phyloP scores from a whole-genome alignment of 1,140 invertebrate species.

The Monochamus saltuarius region DNA sequence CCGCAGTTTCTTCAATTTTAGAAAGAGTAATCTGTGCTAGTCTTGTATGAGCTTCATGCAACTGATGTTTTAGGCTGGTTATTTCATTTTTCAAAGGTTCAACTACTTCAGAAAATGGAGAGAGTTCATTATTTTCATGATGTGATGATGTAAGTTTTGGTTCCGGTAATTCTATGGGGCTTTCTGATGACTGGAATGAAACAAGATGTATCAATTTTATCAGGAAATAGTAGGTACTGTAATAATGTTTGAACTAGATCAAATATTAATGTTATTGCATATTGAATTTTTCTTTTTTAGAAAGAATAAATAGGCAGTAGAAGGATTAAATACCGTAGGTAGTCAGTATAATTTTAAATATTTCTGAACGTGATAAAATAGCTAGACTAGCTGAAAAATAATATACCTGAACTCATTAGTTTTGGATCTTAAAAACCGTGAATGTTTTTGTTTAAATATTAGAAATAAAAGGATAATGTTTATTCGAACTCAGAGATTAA shows the following conservation, averaged over 20 bases:
- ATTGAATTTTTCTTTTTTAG: too few relatives aligned
- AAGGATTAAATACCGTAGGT: too few relatives aligned
- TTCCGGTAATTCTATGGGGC: conserved; percentile 49
- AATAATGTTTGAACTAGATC: background rate
- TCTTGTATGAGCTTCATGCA: conserved; percentile 57
- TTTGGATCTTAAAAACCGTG: too few relatives aligned
- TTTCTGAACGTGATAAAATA: too few relatives aligned
- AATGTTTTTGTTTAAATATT: background rate
- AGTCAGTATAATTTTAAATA: too few relatives aligned
- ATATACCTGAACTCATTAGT: too few relatives aligned
- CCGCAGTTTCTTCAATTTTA: conserved; percentile 36
- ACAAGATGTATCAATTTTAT: background rate
- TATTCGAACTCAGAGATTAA: too few relatives aligned
- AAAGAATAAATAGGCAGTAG: too few relatives aligned
- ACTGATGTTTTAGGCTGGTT: conserved; percentile 55
- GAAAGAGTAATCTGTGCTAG: conserved; percentile 45
- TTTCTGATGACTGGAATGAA: conserved; percentile 47
- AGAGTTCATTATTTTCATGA: conserved; percentile 42
- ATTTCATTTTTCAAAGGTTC: conserved; percentile 60
- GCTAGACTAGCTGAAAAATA: too few relatives aligned
- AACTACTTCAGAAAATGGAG: conserved; percentile 41
- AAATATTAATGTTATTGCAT: background rate
- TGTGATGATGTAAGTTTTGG: conserved; percentile 47
- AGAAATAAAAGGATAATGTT: too few relatives aligned
- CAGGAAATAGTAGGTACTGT: background rate